Conservation (phyloP, 1,140 invertebrate genomes). For the Danaus melanippus region DNA sequence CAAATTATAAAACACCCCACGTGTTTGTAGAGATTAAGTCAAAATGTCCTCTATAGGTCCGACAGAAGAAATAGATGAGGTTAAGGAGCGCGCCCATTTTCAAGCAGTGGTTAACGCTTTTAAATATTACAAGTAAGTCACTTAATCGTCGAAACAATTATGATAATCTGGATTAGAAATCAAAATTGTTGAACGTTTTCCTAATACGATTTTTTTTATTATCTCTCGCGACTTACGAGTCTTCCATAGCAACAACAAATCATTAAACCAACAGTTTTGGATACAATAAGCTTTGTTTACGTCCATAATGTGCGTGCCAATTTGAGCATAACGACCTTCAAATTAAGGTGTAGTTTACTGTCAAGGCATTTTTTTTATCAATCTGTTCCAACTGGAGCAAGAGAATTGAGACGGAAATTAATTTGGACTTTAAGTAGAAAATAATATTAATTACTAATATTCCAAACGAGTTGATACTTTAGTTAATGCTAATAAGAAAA, state of each 20-base stretch:
- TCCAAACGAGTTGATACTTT: no score
- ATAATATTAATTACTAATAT: no score
- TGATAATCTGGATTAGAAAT: conserved; percentile 9
- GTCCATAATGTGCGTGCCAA: conserved; percentile 26
- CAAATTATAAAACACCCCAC: no score
- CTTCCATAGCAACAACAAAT: conserved; percentile 4
- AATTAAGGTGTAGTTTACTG: conserved; percentile 26
- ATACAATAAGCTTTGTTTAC: conserved; percentile 50
- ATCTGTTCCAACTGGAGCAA: not conserved
- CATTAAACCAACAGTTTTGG: not conserved
- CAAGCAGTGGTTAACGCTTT: conserved; percentile 84
- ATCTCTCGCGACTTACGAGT: no score
- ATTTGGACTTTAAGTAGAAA: no score
- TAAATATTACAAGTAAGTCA: conserved; percentile 83
- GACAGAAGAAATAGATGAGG: conserved; percentile 71
- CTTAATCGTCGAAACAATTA: conserved; percentile 5
- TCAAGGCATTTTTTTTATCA: not conserved
- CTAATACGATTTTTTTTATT: no score
- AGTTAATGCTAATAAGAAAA: no score
- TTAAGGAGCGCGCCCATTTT: conserved; percentile 84
- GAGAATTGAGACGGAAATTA: no score
- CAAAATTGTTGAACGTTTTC: conserved; percentile 7
- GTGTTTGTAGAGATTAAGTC: not conserved
- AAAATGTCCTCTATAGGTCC: conserved; percentile 45
- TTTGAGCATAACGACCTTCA: conserved; percentile 30